These are phyloP conservation scores for Drosophila diplacantha DNA, from an alignment of 2,888 invertebrate genomes.

Conservation along the genomic window DNA sequence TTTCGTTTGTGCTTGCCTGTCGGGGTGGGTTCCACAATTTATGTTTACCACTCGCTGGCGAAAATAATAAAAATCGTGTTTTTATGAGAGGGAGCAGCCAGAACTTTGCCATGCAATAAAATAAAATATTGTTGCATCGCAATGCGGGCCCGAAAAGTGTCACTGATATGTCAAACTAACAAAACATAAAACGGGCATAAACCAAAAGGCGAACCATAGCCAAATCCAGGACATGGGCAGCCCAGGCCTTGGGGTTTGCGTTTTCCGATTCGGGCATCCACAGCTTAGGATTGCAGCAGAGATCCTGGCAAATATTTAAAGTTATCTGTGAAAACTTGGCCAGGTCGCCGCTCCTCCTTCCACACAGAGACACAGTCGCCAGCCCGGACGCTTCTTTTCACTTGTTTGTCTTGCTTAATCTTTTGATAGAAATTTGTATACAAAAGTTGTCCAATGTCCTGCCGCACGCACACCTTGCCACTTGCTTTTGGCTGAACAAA, in stretches of 20 bases:
- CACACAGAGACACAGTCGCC: background rate
- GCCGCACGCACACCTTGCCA: slow-evolving; percentile 15
- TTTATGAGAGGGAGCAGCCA: slow-evolving; percentile 51
- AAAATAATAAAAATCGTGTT: slow-evolving; percentile 64
- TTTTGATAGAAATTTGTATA: slow-evolving; percentile 73
- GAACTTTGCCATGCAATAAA: slow-evolving; percentile 58
- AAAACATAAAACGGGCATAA: slow-evolving; percentile 65
- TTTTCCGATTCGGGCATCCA: background rate
- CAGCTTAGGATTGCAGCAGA: slow-evolving; percentile 9
- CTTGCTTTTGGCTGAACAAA: slow-evolving; percentile 51
- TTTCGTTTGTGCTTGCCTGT: slow-evolving; percentile 18
- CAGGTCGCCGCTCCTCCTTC: slow-evolving; percentile 35
- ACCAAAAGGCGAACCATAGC: slow-evolving; percentile 38
- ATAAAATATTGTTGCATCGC: slow-evolving; percentile 66
- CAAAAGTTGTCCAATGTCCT: slow-evolving; percentile 53
- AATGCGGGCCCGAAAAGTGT: slow-evolving; percentile 56
- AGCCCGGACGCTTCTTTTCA: slow-evolving; percentile 45
- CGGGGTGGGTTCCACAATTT: slow-evolving; percentile 50
- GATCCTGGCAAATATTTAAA: slow-evolving; percentile 59
- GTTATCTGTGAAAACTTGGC: slow-evolving; percentile 67
- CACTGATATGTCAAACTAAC: slow-evolving; percentile 73
- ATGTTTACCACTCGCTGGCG: slow-evolving; percentile 64
- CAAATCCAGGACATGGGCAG: slow-evolving; percentile 12
- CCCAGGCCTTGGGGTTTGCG: slow-evolving; percentile 3
- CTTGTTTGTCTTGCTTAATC: slow-evolving; percentile 72